Base-by-base conservation (phyloP, 37 sponge, comb jelly and placozoan genomes). In the Theonella swinhoei region DNA sequence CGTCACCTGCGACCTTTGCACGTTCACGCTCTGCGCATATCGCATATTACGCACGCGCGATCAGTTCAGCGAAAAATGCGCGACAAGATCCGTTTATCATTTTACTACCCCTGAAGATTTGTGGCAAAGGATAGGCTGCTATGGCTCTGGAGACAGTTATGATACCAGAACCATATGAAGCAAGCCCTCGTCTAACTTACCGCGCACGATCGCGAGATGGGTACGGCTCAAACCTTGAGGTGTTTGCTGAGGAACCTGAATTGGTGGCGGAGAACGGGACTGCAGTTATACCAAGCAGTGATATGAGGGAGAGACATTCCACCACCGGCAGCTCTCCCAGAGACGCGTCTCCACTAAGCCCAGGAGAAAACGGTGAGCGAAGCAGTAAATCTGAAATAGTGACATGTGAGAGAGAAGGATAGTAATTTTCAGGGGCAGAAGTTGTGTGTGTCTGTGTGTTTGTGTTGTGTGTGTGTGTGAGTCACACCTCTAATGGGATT, bases 151-250 rank as follows among this genome's bases (percentile, higher is more conserved):
- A 14, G 11, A 17, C 54, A 14, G 54, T 47, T 14, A 47, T 47
- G 11, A 47, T 47, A 47, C 54, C 7, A 47, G 54, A 47, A 47
- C 7, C 54, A 14, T 70, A 33, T 30, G 71, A 70, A 17, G 9
- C 19, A 22, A 29, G 31, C 3, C 71, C 71, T 35, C 71, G 29
- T 29, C 71, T 70, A 11, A 36, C 71, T 14, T 35, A 36, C 71
- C 23, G 39, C 20, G 22, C 22, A 36, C 71, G 71, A 14, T 70
- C 71, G 3, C 20, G 39, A 4, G 71, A 70, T 30, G 32, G 37
- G 19, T 30, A 33, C 20, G 71, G 71, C 38, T 70, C 71, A 35
- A 35, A 70, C 66, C 19, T 65, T 9, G 71, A 70, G 22, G 71
- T 70, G 38, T 70, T 70, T 35, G 35, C 23, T 5, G 71, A 70